phyloP scores from a whole-genome alignment of 2,888 invertebrate species.

The Trilocha varians region DNA sequence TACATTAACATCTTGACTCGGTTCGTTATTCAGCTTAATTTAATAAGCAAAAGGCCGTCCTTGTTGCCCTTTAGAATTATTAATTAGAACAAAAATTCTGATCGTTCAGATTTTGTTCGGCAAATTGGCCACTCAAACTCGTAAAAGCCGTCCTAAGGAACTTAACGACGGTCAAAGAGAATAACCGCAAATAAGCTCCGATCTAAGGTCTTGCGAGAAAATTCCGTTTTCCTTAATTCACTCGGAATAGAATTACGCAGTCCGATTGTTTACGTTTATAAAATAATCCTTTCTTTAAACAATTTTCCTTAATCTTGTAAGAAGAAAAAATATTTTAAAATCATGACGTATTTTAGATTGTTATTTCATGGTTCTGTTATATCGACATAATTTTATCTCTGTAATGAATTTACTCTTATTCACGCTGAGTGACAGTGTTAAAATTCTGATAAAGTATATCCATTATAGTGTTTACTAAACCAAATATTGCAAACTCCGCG shows the following conservation, averaged over 20 bases:
- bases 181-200: constrained; percentile 72
- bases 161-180: constrained; percentile 73
- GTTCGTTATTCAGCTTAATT: constrained; percentile 53
- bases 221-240: constrained; percentile 68
- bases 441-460: too few species aligned
- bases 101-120: constrained; percentile 68
- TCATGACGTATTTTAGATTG: too few species aligned
- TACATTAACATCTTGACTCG: constrained; percentile 36
- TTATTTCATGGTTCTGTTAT: too few species aligned
- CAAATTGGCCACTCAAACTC: constrained; percentile 71
- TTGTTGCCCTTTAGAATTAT: constrained; percentile 53
- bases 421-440: too few species aligned
- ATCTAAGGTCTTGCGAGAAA: constrained; percentile 63
- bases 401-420: too few species aligned
- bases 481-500: too few species aligned
- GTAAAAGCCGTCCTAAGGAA: constrained; percentile 67
- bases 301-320: constrained; percentile 26
- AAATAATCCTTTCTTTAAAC: constrained; percentile 43
- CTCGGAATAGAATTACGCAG: constrained; percentile 59
- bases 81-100: constrained; percentile 71
- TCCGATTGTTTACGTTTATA: constrained; percentile 58
- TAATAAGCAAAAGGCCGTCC: constrained; percentile 49
- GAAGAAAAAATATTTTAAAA: too few species aligned
- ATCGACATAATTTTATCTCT: too few species aligned
- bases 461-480: too few species aligned